Evolutionary conservation across 2,888 invertebrate genomes (phyloP).

Genomic region (Habroteleia sp.): DNA sequence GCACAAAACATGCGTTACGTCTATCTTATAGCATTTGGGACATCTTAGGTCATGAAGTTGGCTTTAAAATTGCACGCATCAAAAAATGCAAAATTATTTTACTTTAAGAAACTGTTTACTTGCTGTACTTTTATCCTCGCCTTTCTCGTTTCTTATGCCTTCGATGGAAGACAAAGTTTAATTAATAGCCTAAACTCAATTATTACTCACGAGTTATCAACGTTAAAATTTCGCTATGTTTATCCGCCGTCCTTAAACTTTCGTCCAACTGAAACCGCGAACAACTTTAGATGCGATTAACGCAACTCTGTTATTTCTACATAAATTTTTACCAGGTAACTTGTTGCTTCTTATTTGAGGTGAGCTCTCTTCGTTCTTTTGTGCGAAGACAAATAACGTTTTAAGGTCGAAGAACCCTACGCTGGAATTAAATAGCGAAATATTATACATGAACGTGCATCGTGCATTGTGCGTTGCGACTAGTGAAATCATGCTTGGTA

Average conservation of each 20-base stretch:
- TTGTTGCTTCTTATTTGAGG: constrained; percentile 26
- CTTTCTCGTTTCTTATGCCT: no score
- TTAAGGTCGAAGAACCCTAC: constrained; percentile 50
- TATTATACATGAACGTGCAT: constrained; percentile 62
- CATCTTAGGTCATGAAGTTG: no score
- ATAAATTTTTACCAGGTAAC: constrained; percentile 12
- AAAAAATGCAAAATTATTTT: no score
- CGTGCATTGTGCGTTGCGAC: constrained; percentile 66
- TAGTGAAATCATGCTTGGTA: constrained; percentile 69
- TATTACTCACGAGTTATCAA: neutral
- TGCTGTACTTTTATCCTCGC: no score
- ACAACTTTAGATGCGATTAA: constrained; percentile 3
- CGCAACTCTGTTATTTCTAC: neutral
- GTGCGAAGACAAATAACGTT: constrained; percentile 35
- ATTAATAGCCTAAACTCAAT: neutral
- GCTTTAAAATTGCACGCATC: no score
- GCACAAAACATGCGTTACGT: no score
- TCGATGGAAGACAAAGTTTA: no score
- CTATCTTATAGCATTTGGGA: no score
- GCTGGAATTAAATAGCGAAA: constrained; percentile 59
- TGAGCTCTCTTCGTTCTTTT: constrained; percentile 13
- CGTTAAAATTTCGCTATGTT: neutral
- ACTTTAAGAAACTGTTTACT: no score
- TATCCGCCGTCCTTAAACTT: neutral
- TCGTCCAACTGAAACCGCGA: neutral